These are phyloP conservation scores for Ferrisia virgata DNA, from an alignment of 2,888 invertebrate species.

Conservation along the genomic window DNA sequence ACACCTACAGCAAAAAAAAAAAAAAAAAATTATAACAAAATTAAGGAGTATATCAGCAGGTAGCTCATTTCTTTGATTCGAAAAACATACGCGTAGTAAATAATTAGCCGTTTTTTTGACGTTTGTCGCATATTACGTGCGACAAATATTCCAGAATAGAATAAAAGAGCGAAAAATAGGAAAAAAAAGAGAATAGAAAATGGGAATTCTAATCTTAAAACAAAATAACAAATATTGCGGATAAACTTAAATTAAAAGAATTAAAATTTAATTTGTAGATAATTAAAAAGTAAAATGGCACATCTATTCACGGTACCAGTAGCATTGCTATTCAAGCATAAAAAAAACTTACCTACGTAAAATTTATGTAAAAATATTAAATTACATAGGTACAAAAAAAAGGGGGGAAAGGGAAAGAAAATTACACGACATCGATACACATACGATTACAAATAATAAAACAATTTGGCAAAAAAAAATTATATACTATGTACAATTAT, in stretches of 20 bases:
- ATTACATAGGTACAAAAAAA: slow-evolving; percentile 11
- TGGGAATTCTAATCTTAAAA: slow-evolving; percentile 22
- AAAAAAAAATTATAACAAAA: slow-evolving; percentile 19
- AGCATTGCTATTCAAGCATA: slow-evolving; percentile 33
- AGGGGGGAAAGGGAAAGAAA: not conserved
- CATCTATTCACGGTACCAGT: slow-evolving; percentile 45
- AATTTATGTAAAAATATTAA: not conserved
- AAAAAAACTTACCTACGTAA: slow-evolving; percentile 32
- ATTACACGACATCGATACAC: slow-evolving; percentile 19
- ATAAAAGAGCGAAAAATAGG: not conserved
- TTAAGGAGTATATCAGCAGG: slow-evolving; percentile 1
- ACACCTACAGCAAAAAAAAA: slow-evolving; percentile 27
- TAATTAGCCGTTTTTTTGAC: not conserved
- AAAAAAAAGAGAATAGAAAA: not conserved
- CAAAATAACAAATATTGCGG: slow-evolving; percentile 20
- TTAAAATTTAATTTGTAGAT: slow-evolving; percentile 35
- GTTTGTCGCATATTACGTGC: not conserved
- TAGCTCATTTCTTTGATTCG: not conserved
- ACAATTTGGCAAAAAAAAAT: slow-evolving; percentile 20
- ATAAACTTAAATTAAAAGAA: slow-evolving; percentile 27
- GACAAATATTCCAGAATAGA: not conserved
- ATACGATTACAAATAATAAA: not conserved
- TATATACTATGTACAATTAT: slow-evolving; percentile 19
- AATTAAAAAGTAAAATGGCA: slow-evolving; percentile 41
- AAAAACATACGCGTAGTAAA: not conserved